Conservation (phyloP, 2,113 vertebrate species). For the Hemicordylus capensis region DNA sequence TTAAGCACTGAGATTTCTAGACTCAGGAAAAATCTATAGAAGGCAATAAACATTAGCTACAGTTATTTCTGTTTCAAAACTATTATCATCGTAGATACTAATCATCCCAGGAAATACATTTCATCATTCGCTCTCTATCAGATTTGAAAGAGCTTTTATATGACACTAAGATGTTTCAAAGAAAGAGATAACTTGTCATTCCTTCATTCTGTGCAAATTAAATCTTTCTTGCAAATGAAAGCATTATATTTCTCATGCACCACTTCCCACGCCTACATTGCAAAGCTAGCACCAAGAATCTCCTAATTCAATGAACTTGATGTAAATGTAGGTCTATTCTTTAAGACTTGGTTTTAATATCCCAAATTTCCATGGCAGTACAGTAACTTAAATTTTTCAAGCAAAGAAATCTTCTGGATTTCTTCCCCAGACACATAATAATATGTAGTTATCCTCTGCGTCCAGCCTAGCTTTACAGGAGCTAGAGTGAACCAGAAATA, state of each 20-base stretch:
- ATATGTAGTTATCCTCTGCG: background rate
- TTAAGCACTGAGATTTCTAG: background rate
- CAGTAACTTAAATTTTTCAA: background rate
- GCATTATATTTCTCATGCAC: conserved; percentile 17
- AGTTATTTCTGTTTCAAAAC: background rate
- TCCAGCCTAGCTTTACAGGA: background rate
- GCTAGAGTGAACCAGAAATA: background rate
- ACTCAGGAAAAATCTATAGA: background rate
- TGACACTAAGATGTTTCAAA: background rate
- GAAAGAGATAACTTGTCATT: conserved; percentile 11
- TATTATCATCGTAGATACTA: background rate
- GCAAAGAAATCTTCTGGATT: background rate
- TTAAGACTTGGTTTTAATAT: background rate
- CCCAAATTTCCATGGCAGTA: background rate
- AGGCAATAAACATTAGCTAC: background rate
- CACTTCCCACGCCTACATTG: background rate
- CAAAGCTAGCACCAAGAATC: conserved; percentile 4
- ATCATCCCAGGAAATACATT: background rate
- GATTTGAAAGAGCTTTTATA: conserved; percentile 4
- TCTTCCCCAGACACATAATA: background rate
- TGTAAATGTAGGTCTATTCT: conserved; percentile 22
- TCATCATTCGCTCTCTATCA: conserved; percentile 4
- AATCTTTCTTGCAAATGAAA: conserved; percentile 17
- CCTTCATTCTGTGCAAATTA: conserved; percentile 1
- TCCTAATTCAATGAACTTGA: conserved; percentile 1